Evolutionary conservation across 2,797 vertebrate species (phyloP), one percentile per base, ranked within the genome.

Genomic region (Selene dorsalis): DNA sequence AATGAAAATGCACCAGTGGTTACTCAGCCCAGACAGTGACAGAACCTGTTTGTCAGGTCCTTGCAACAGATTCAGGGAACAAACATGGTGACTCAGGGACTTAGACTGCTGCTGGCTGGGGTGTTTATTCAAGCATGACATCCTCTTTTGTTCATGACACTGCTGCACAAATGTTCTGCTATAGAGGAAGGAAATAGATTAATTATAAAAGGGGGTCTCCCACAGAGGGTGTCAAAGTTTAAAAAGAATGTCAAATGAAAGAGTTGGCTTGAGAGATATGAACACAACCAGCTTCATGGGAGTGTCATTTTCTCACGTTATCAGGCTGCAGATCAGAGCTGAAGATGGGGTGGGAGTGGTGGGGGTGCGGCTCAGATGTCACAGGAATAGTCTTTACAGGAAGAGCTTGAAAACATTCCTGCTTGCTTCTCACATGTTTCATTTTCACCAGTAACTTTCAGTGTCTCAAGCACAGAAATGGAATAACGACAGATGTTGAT

Each of bases 21-120:
- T 35, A 41, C 80, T 79, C 41, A 58, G 70, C 68, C 38, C 26
- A 30, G 56, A 45, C 73, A 59, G 50, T 6, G 61, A 32, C 22
- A 69, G 55, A 93, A 94, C 91, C 87, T 17, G 92, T 89, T 90
- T 30, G 47, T 67, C 92, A 41, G 77, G 82, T 85, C 38, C 24
- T 47, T 22, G 61, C 32, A 71, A 41, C 32, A 68, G 67, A 73
- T 58, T 22, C n/a, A 30, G 17, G 8, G 0, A 81, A 58, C 64
- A 55, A 77, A 63, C 63, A 13, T 0, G 26, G 45, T 84, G 87
- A 86, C 69, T 80, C 81, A 84, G 24, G 6, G 24, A 52, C 30
- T 4, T 12, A 6, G 1, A 53, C 24, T 22, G 18, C n/a, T 70
- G 58, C 43, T 16, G 50, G 8, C 3, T 55, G 39, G 59, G 35